Evolutionary conservation across 2,888 invertebrate genomes (phyloP).

Genomic region (Boloria selene): DNA sequence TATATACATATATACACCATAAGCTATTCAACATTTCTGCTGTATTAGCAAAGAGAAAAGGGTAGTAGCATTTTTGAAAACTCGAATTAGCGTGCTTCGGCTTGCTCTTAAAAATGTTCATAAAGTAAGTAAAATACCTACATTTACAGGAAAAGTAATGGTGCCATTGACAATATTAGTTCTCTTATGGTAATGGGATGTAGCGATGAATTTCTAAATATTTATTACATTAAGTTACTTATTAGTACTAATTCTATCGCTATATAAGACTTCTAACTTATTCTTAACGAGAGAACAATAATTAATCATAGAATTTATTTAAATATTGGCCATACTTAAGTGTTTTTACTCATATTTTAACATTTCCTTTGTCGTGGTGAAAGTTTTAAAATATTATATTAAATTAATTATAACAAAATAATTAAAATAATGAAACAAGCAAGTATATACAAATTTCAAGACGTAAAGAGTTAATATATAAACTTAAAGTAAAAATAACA

Average conservation of each 20-base stretch:
- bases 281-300: conserved; percentile 32
- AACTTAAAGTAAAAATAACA: background rate
- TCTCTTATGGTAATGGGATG: conserved; percentile 48
- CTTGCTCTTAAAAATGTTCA: conserved; percentile 9
- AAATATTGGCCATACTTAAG: conserved; percentile 22
- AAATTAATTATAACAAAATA: background rate
- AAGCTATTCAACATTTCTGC: too few species aligned
- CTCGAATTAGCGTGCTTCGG: background rate
- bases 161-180: conserved; percentile 77
- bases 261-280: conserved; percentile 29
- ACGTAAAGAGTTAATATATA: background rate
- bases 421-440: background rate
- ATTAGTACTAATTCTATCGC: conserved; percentile 32
- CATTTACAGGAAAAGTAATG: conserved; percentile 50
- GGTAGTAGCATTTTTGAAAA: background rate
- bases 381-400: conserved; percentile 7
- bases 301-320: conserved; percentile 45
- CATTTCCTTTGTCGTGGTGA: conserved; percentile 9
- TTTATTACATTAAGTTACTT: conserved; percentile 28
- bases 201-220: conserved; percentile 24
- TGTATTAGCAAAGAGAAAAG: too few species aligned
- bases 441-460: conserved; percentile 5
- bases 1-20: too few species aligned
- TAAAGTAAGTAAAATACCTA: conserved; percentile 32
- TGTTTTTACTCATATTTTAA: conserved; percentile 26